Percentiles rank a stretch among this genome's conserved stretches.
These are phyloP conservation scores for Syngnathus acus DNA, from an alignment of 2,797 vertebrate genomes.

Conservation along the genomic window DNA sequence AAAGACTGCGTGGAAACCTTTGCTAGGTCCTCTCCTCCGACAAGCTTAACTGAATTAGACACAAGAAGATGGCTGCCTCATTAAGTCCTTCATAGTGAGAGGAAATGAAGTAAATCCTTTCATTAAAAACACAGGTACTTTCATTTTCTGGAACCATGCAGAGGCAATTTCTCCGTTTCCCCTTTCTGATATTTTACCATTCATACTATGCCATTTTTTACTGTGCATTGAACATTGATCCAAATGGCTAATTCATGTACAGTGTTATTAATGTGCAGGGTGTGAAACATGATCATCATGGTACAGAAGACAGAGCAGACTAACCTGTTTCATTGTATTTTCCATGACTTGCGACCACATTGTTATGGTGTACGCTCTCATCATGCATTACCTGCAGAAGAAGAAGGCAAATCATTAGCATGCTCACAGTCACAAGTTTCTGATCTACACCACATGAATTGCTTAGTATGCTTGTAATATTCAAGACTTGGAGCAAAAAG, in stretches of 20 bases:
- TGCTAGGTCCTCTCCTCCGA: conserved; percentile 78
- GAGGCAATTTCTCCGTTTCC: conserved; percentile 60
- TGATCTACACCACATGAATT: neutral
- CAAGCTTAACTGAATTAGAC: conserved; percentile 71
- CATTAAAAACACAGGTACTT: conserved; percentile 61
- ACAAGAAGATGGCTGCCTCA: conserved; percentile 60
- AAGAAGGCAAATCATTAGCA: conserved; percentile 25
- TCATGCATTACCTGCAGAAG: conserved; percentile 59
- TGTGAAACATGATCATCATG: conserved; percentile 44
- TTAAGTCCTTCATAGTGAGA: conserved; percentile 54
- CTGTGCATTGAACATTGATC: conserved; percentile 49
- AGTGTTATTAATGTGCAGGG: conserved; percentile 18
- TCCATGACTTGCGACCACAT: conserved; percentile 57
- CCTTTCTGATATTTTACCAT: conserved; percentile 57
- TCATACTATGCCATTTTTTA: conserved; percentile 50
- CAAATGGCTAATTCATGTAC: conserved; percentile 7
- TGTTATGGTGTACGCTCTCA: conserved; percentile 62
- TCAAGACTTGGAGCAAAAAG: neutral
- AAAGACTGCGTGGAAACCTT: conserved; percentile 87
- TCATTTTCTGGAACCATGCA: conserved; percentile 61
- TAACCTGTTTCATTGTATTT: conserved; percentile 72
- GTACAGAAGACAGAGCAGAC: conserved; percentile 39
- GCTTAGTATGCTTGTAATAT: neutral
- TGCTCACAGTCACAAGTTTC: conserved; percentile 17
- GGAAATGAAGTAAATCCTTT: conserved; percentile 60